Conservation (phyloP, 2,113 vertebrate species). For the Eptesicus fuscus region DNA sequence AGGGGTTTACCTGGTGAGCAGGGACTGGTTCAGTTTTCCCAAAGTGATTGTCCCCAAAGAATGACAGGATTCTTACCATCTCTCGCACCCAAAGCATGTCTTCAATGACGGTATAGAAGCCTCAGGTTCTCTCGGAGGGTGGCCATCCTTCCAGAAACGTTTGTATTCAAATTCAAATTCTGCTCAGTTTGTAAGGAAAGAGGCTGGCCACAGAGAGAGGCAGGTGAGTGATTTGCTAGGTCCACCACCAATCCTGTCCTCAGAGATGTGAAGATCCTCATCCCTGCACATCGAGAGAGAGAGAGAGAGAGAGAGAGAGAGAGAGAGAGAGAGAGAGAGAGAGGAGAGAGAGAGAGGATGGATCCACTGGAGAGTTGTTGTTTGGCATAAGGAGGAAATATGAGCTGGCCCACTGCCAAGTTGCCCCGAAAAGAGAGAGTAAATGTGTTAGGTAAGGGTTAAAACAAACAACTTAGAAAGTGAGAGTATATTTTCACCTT, state of each 20-base stretch:
- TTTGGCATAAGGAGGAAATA: not conserved
- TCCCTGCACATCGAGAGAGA: too few relatives aligned
- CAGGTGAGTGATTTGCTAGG: too few relatives aligned
- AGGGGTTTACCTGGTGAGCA: not conserved
- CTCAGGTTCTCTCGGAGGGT: not conserved
- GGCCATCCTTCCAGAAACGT: not conserved
- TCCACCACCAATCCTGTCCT: not conserved
- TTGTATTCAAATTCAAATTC: not conserved
- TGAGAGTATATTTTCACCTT: not conserved
- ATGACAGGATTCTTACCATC: not conserved
- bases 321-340: not conserved
- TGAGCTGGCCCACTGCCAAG: not conserved
- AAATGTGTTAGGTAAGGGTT: not conserved
- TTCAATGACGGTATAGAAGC: not conserved
- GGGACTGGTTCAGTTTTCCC: not conserved
- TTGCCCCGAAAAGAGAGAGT: not conserved
- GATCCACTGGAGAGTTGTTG: not conserved
- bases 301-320: not conserved
- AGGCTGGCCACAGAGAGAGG: not conserved
- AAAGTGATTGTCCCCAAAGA: not conserved
- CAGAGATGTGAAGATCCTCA: not conserved
- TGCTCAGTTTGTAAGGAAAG: not conserved
- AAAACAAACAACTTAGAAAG: not conserved
- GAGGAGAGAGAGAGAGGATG: not conserved
- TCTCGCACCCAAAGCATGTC: not conserved